Base-by-base conservation (phyloP, 2,888 invertebrate species). In the Drosophila mettleri region DNA sequence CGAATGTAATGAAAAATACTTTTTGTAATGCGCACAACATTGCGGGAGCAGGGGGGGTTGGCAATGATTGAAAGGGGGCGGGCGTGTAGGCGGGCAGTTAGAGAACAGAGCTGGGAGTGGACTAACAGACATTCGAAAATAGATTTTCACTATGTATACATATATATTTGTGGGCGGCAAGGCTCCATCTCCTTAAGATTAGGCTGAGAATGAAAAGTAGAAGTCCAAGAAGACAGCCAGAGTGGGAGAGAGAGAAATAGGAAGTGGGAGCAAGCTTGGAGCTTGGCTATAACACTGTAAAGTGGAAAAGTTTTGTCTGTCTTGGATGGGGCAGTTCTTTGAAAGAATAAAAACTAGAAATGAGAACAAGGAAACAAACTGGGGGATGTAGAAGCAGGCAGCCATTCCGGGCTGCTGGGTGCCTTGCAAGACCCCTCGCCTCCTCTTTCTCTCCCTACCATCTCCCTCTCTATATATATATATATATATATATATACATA, bases 1-100 rank as follows among this genome's bases (percentile, higher is more conserved):
- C 77, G 79, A 88, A 84, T 86, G 72, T 84, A 84, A 84, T 84
- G 83, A 84, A 84, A 83, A 84, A 84, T 88, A 83, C 78, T 83
- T 81, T 77, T 67, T 73, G 64, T 63, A 78, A 75, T 67, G 72
- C 76, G 72, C 67, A 58, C 66, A 71, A 52, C 72, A 73, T 55
- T 43, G 51, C 22, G n/a, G 22, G 14, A n/a, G 38, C 16, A 27
- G 39, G n/a, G 57, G 3, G 36, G 9, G 10, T 1, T 6, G 10
- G 14, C 9, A 18, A n/a, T 34, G 46, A 29, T 27, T 27, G 18
- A 20, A 48, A 3, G 5, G 16, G 12, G 31, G 10, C 9, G 6
- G 31, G 10, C 18, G 39, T 12, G 4, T n/a, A 18, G 3, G 22
- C 14, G n/a, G 31, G 38, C 20, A 31, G 49, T 34, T 49, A 20